Base-by-base conservation (phyloP, 2,113 vertebrate genomes). In the Delphinapterus leucas region DNA sequence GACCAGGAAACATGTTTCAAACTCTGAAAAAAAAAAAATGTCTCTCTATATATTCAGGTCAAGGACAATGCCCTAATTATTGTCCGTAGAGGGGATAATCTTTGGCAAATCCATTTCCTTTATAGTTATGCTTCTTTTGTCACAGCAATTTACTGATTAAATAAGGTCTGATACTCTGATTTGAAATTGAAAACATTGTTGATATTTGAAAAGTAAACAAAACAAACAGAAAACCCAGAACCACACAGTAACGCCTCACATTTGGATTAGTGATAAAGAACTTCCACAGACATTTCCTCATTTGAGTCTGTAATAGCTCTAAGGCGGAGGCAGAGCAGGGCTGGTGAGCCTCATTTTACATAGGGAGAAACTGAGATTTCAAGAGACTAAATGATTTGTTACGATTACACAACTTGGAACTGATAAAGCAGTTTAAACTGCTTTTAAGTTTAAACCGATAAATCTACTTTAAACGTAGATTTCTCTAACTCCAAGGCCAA, bases 401-500 rank as follows among this genome's bases (percentile, higher is more conserved):
- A 96, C 81, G 60, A 96, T 49, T 87, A 74, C 80, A 92, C 55
- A 77, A 80, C 96, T 97, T 96, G 90, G 94, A 97, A 96, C 80
- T 94, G 96, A 97, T 97, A 96, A 95, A 97, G 60, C 83, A 76
- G 25, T 41, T 41, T 41, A 41, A 41, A 41, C 41, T 41, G 41
- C 41, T 41, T 41, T 41, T 41, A 41, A 41, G 41, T 6, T 41
- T 41, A 41, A 41, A 41, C 41, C 41, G 41, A 41, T 41, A 41
- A 41, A 41, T 41, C 41, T 86, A 73, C 82, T 97, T 96, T 84
- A 92, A 97, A 91, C 28, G 5, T 26, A 74, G 74, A 91, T 94
- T 94, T 53, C 97, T 97, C 47, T 94, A 97, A 88, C 93, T 91
- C 77, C 47, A 82, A 95, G 88, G 79, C 83, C 92, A 93, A 77